phyloP scores from a whole-genome alignment of 2,888 invertebrate genomes.

The Salpingus planirostris region DNA sequence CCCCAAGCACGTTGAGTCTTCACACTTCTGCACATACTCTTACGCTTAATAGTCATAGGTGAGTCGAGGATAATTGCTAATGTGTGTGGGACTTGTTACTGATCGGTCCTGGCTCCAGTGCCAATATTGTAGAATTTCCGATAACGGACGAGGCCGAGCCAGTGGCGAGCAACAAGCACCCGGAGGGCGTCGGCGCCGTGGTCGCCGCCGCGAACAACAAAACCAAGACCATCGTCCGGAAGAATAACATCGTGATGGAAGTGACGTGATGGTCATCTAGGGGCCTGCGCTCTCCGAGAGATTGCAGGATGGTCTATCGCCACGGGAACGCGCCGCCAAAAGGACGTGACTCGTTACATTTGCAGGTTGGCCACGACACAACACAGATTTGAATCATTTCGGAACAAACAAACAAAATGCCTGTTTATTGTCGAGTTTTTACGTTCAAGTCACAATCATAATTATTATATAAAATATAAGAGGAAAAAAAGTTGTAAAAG shows the following conservation, averaged over 20 bases:
- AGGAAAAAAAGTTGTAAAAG: too few relatives aligned
- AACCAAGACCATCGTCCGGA: slow-evolving; percentile 42
- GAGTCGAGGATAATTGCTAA: slow-evolving; percentile 18
- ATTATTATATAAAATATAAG: too few relatives aligned
- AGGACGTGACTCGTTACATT: too few relatives aligned
- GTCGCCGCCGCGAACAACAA: slow-evolving; percentile 32
- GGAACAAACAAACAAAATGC: too few relatives aligned
- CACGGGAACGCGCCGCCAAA: too few relatives aligned
- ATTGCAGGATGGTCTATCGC: slow-evolving; percentile 8
- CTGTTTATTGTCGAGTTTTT: too few relatives aligned
- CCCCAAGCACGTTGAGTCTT: slow-evolving; percentile 34
- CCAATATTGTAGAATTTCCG: slow-evolving; percentile 42
- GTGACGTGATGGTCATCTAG: slow-evolving; percentile 49
- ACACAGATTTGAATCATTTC: too few relatives aligned
- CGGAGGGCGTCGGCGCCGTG: slow-evolving; percentile 28
- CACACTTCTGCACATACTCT: slow-evolving; percentile 40
- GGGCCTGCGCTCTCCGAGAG: slow-evolving; percentile 22
- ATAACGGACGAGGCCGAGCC: slow-evolving; percentile 32
- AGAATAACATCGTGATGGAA: slow-evolving; percentile 52
- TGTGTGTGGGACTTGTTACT: too few relatives aligned
- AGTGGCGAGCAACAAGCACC: slow-evolving; percentile 29
- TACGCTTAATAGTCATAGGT: slow-evolving; percentile 56
- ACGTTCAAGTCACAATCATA: too few relatives aligned
- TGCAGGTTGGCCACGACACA: too few relatives aligned
- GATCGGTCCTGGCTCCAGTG: slow-evolving; percentile 38